Base-by-base conservation (phyloP, 2,888 invertebrate genomes). In the Sympetrum striolatum region DNA sequence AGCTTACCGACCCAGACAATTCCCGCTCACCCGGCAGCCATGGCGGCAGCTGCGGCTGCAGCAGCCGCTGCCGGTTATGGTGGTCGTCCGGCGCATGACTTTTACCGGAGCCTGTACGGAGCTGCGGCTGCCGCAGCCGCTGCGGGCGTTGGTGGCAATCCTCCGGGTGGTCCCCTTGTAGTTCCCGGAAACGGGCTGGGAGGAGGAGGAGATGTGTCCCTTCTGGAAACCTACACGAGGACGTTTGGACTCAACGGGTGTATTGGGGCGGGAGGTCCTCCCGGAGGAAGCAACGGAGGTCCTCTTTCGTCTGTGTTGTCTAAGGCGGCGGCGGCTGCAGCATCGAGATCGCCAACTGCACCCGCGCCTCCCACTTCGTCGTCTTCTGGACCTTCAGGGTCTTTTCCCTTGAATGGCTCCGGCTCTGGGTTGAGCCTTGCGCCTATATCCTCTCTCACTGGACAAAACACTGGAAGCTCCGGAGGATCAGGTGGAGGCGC, bases 91-190 rank as follows among this genome's bases (percentile, higher is more conserved):
- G 91, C 91, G 2, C 90, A 90, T 60, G 97, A 97, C 93, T 95
- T 97, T 92, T 98, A 97, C 93, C 95, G 97, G 90, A 97, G 97
- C 92, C 95, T 97, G 92, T 97, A 97, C 93, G 96, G 95, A 0
- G 90, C 90, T 8, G 91, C 81, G 15, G 95, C 95, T 6, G 94
- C 95, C 10, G 95, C 95, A 18, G 91, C 91, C 22, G 91, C 90
- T 3, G 81, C 81, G 12, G 60, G 80, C 2, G 82, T 82, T 15
- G 82, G 82, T 12, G 86, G 86, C 3, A 86, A 35, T 64, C 94
- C 94, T 2, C 91, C 92, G 90, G 91, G 90, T 64, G 96, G 86
- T 12, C 86, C 86, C n/a, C 60, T 86, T 31, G 86, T 86, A 15
- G 86, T 86, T 1, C 96, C 96, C 8, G 96, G 96, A 91, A 93